These are phyloP conservation scores for Nesogale talazaci DNA, from an alignment of 2,113 vertebrate species.

Conservation along the genomic window DNA sequence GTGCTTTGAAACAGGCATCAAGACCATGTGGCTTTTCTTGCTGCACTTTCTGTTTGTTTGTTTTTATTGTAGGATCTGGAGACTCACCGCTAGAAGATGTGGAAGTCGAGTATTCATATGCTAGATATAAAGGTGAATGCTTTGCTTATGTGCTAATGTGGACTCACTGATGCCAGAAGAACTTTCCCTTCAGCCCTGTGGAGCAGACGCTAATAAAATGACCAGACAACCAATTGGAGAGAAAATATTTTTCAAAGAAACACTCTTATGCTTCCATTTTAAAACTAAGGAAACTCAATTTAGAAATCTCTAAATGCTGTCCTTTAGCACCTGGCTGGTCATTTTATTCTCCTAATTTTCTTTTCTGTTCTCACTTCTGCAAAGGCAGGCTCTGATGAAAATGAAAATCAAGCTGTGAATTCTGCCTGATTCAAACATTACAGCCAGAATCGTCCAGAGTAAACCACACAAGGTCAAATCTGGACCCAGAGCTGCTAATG, in stretches of 20 bases:
- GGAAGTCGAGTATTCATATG: conserved; percentile 92
- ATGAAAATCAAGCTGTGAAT: conserved; percentile 78
- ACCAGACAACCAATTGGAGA: conserved; percentile 69
- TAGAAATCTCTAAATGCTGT: conserved; percentile 74
- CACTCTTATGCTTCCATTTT: neutral
- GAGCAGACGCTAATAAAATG: conserved; percentile 77
- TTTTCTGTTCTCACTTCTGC: conserved; percentile 70
- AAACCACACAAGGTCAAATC: conserved; percentile 60
- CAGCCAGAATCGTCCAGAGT: conserved; percentile 67
- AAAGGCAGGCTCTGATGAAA: conserved; percentile 74
- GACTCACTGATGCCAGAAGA: conserved; percentile 81
- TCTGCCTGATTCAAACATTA: conserved; percentile 80
- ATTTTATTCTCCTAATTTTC: conserved; percentile 78
- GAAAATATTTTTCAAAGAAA: conserved; percentile 36
- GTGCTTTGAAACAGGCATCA: conserved; percentile 60
- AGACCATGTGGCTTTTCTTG: conserved; percentile 85
- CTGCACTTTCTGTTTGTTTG: conserved; percentile 86
- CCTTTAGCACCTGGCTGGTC: conserved; percentile 70
- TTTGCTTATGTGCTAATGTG: conserved; percentile 87
- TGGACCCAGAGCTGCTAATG: conserved; percentile 76
- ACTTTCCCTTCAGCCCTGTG: conserved; percentile 70
- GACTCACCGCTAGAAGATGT: conserved; percentile 94
- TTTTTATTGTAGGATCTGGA: conserved; percentile 95
- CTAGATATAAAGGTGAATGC: conserved; percentile 95
- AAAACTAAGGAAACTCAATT: neutral